phyloP scores from a whole-genome alignment of 2,797 vertebrate species.

The Brachyalestes nurse region DNA sequence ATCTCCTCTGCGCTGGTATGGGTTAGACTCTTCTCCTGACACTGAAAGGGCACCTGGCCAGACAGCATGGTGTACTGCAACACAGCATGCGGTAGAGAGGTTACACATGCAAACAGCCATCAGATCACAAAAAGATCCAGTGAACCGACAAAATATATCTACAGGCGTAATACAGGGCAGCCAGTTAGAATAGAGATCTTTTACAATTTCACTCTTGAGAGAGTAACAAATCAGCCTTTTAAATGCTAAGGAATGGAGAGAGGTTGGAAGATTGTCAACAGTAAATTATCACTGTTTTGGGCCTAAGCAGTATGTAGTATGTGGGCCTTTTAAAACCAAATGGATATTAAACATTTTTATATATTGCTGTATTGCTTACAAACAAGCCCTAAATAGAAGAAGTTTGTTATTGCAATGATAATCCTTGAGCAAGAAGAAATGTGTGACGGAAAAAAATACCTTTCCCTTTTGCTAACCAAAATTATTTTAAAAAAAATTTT shows the following conservation, averaged over 20 bases:
- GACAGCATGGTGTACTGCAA: conserved; percentile 97
- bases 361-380: not conserved
- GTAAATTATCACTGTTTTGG: too few species aligned
- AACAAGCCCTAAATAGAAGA: not conserved
- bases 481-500: not conserved
- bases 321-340: not conserved
- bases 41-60: conserved; percentile 97
- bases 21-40: conserved; percentile 89
- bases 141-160: not conserved
- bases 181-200: too few species aligned
- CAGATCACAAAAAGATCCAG: not conserved
- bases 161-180: too few species aligned
- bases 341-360: not conserved
- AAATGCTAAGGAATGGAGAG: too few species aligned
- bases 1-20: conserved; percentile 95
- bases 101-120: not conserved
- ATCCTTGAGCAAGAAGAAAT: not conserved
- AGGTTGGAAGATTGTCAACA: too few species aligned
- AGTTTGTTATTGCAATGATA: not conserved
- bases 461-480: not conserved
- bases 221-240: too few species aligned
- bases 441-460: not conserved
- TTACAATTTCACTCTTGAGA: too few species aligned
- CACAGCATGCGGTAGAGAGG: conserved; percentile 1
- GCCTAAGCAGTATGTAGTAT: too few species aligned